Evolutionary conservation across 2,113 vertebrate species (phyloP).

Genomic region (Psilopsiagon aymara): DNA sequence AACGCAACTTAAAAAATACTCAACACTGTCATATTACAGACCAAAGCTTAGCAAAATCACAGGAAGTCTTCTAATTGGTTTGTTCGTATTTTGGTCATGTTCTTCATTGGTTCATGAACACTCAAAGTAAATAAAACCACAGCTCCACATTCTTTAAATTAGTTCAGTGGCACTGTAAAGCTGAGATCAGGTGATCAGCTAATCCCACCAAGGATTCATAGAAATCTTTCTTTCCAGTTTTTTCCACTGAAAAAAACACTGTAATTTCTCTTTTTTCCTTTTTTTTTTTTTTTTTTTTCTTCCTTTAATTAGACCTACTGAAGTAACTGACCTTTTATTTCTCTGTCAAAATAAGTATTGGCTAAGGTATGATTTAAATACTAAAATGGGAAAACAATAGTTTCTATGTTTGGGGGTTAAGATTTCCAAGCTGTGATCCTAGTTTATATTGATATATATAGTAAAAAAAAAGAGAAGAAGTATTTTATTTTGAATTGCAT

Average conservation of each 20-base stretch:
- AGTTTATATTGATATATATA: too few species aligned
- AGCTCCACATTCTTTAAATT: not conserved
- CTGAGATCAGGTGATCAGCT: not conserved
- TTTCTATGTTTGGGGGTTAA: not conserved
- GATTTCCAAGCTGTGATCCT: not conserved
- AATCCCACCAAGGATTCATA: not conserved
- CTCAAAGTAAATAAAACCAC: not conserved
- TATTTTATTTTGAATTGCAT: not conserved
- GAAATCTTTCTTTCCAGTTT: not conserved
- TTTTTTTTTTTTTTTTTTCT: not conserved
- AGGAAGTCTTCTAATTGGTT: not conserved
- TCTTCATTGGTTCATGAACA: not conserved
- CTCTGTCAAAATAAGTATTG: not conserved
- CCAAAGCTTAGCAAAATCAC: not conserved
- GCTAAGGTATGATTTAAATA: not conserved
- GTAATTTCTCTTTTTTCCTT: not conserved
- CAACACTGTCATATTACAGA: not conserved
- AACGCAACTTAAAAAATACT: not conserved
- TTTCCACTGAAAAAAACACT: not conserved
- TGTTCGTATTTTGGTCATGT: not conserved
- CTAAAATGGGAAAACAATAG: not conserved
- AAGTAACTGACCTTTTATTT: not conserved
- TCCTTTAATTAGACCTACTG: not conserved
- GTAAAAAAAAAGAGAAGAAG: too few species aligned
- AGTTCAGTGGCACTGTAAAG: not conserved